Evolutionary conservation across 2,797 vertebrate species (phyloP), one percentile per base, ranked within the genome.

Genomic region (Luscinia luscinia): DNA sequence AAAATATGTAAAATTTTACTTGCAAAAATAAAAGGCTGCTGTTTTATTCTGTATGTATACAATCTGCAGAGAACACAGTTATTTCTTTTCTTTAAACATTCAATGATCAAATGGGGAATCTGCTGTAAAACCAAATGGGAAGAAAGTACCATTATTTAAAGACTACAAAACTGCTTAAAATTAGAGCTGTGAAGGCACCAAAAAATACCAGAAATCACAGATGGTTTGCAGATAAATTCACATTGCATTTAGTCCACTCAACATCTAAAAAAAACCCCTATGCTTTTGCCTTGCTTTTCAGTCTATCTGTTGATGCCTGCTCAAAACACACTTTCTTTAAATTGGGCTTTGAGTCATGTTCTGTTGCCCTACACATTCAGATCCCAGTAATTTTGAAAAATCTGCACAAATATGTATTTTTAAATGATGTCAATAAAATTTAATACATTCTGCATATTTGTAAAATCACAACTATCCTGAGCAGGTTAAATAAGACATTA

Each of bases 71-170:
- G 95, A 94, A 89, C 95, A 93, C 94, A 94, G 90, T 91, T 91
- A 64, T 94, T 97, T 96, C 97, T 95, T 94, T 87, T 51, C 84
- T 82, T 91, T 75, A 92, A 92, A 79, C 96, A 96, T 96, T 89
- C 96, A 87, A 81, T 91, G 96, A 97, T 96, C 93, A 94, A 97
- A 95, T 74, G 93, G 61, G 90, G 96, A 97, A 97, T 95, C 96
- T 95, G 96, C 96, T 97, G 96, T 95, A 95, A 95, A 96, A 95
- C 90, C 87, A 0, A 97, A 97, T 40, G 72, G 94, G 96, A 96
- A 96, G 96, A 97, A 97, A 96, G 96, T 96, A 97, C 97, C 97
- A 97, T 98, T 97, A 97, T 98, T 98, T 97, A 97, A 97, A 98
- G 97, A 96, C 96, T 96, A 97, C 96, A 96, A 97, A 97, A 96